phyloP scores from a whole-genome alignment of 2,797 vertebrate genomes.

The Aulostomus chinensis region DNA sequence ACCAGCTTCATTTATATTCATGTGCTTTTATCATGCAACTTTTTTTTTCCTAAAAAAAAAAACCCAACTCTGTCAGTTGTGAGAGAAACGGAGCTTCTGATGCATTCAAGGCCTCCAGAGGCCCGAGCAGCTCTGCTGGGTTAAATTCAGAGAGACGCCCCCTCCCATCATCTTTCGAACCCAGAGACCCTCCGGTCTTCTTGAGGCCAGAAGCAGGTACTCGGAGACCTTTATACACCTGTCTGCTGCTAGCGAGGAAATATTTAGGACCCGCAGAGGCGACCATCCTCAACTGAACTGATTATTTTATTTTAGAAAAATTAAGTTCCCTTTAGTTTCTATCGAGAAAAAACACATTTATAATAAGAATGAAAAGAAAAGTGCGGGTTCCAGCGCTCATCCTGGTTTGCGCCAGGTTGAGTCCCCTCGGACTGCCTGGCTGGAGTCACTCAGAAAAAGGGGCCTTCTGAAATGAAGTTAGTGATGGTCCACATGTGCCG shows the following conservation, averaged over 20 bases:
- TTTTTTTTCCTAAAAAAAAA: background rate
- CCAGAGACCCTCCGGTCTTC: background rate
- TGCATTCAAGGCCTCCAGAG: slow-evolving; percentile 7
- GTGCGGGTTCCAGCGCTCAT: no score
- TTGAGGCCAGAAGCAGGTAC: slow-evolving; percentile 2
- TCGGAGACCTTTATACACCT: background rate
- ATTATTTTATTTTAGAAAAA: no score
- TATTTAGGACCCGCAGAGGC: background rate
- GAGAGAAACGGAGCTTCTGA: background rate
- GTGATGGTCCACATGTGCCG: slow-evolving; percentile 70
- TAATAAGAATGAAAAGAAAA: no score
- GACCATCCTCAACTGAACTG: no score
- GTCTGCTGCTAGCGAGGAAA: background rate
- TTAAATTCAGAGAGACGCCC: no score
- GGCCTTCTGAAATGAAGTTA: slow-evolving; percentile 65
- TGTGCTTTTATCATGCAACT: no score
- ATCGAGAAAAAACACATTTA: no score
- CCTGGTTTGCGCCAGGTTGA: slow-evolving; percentile 2
- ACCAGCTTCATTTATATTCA: background rate
- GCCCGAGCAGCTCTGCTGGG: slow-evolving; percentile 7
- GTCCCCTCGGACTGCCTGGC: slow-evolving; percentile 20
- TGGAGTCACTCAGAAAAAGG: no score
- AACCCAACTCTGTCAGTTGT: slow-evolving; percentile 1
- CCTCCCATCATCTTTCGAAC: background rate
- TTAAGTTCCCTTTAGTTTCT: no score